These are phyloP conservation scores for Mormyrus iriodes DNA, from an alignment of 2,113 vertebrate genomes.

Conservation along the genomic window DNA sequence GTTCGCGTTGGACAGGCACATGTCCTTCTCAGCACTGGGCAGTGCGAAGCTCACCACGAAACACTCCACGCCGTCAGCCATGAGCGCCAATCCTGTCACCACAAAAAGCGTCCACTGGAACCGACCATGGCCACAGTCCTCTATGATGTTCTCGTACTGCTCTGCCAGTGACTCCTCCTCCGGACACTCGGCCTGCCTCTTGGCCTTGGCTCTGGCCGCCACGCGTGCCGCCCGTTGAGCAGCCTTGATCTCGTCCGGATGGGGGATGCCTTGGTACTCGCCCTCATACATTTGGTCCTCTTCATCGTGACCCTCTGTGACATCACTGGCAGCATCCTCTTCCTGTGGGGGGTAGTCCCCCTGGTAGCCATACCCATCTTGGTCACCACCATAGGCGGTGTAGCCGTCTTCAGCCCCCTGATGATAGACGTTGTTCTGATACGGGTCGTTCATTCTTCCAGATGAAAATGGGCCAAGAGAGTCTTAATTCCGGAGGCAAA, in stretches of 20 bases:
- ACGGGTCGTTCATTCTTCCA: constrained; percentile 69
- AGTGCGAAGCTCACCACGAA: constrained; percentile 91
- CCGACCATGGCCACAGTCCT: constrained; percentile 88
- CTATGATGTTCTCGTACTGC: constrained; percentile 91
- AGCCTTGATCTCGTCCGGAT: constrained; percentile 80
- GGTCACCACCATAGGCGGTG: constrained; percentile 50
- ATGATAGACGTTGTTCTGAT: constrained; percentile 68
- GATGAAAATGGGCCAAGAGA: neutral
- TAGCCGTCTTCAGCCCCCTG: constrained; percentile 61
- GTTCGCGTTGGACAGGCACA: constrained; percentile 87
- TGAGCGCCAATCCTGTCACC: constrained; percentile 85
- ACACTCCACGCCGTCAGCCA: constrained; percentile 93
- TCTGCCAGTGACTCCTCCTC: constrained; percentile 83
- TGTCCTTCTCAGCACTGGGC: constrained; percentile 91
- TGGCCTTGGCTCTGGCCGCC: constrained; percentile 64
- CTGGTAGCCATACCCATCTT: constrained; percentile 63
- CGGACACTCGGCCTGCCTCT: constrained; percentile 58
- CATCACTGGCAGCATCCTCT: constrained; percentile 89
- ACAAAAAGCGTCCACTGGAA: constrained; percentile 95
- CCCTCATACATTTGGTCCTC: constrained; percentile 97
- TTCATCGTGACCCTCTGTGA: constrained; percentile 89
- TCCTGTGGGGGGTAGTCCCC: constrained; percentile 63
- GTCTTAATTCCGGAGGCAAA: neutral
- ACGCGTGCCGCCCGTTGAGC: constrained; percentile 62
- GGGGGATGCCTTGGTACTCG: constrained; percentile 95